Base-by-base conservation (phyloP, 2,113 vertebrate species). In the Poeciliopsis turrubarensis region DNA sequence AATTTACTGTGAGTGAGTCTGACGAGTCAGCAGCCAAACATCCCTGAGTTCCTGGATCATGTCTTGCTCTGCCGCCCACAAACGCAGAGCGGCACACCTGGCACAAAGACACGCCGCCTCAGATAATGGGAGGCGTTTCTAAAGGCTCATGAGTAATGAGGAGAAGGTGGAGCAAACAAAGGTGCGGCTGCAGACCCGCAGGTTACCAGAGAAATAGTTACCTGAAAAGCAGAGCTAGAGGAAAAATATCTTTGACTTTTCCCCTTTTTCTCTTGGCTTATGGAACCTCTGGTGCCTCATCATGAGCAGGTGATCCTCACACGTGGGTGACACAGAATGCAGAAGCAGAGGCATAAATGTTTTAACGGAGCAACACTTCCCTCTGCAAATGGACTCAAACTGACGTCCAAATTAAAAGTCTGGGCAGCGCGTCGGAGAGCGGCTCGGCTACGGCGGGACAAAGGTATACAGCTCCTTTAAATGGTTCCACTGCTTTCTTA, bases 141-240 rank as follows among this genome's bases (percentile, higher is more conserved):
- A 0, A 19, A 22, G 62, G 15, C 6, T 62, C 41, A 11, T 15
- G 27, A 8, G 11, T 2, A 1, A 32, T 71, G 11, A 11, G 5
- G 29, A 19, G 51, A 54, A 37, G 68, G 47, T 26, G 47, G 68
- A 44, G 54, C 13, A 47, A 61, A 29, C 7, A 29, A 13, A 78
- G 87, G 85, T 72, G 89, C 82, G 89, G 66, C 68, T 57, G 17
- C 51, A 72, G 0, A 31, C 8, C 29, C 9, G 5, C 26, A 83
- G 80, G 63, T 75, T 39, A 62, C 3, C 15, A 47, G 6, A 2
- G 9, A 26, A 5, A 51, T 69, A 61, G 72, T 73, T 72, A 78
- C 63, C n/a, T 3, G 25, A 29, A 1, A 5, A 29, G 60, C 37
- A 57, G 26, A 60, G 1, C 41, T 25, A 11, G 37, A 31, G 37